Base-by-base conservation (phyloP, 2,888 invertebrate genomes). In the Drosophila kokeensis region DNA sequence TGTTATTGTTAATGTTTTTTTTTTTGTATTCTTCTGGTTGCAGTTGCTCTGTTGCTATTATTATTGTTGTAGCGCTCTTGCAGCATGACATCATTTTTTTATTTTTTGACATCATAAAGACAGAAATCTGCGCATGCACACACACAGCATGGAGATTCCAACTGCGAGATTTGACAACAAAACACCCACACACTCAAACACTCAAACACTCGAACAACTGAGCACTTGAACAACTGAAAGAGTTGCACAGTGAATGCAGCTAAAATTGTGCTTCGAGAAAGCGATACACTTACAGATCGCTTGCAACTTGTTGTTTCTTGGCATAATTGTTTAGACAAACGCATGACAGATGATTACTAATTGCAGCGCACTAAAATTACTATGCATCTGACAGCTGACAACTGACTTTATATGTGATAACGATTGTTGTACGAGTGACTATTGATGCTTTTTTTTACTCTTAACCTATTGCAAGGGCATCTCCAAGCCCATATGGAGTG, bases 311-410 rank as follows among this genome's bases (percentile, higher is more conserved):
- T 63, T 61, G 60, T 54, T 62, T 61, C 45, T 24, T 24, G 45
- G 57, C 62, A 68, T 86, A 79, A 87, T 87, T 90, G 90, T 87
- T 87, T 87, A 79, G 87, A 87, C 87, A 88, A 74, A 73, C 71
- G 73, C 72, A 61, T 90, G 86, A 90, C 87, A 90, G 84, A 87
- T 87, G 77, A 77, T 89, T 81, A 89, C 73, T 87, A 89, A 90
- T 90, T 87, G 87, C 87, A 53, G 52, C 71, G 80, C 90, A 82
- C 71, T 90, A 81, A 58, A 82, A 80, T 86, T 80, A 85, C 81
- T 32, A 21, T 18, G 21, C 34, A 68, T 65, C 59, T 61, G 81
- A 72, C 64, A 69, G 54, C 52, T 32, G 32, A 24, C 69, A 74
- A 1, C 34, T 21, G 10, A 76, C 70, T 57, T 45, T 40, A 10